Percentiles rank a stretch among this genome's conserved stretches.
Conservation (phyloP, 2,113 vertebrate species). For the Lepidothrix coronata region DNA sequence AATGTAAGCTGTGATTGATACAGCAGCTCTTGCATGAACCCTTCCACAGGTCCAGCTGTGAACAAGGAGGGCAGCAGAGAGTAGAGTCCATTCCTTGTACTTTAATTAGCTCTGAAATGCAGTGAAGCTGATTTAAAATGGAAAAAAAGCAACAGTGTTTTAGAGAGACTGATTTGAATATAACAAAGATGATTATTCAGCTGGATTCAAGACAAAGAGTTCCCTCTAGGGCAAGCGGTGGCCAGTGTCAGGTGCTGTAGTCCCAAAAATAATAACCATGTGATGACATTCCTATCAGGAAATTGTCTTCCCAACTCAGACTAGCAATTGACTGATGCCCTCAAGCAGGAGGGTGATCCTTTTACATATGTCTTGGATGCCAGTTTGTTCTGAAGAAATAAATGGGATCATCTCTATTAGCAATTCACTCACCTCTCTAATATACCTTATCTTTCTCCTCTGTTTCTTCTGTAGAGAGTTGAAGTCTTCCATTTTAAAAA, state of each 20-base stretch:
- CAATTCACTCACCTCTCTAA: not conserved
- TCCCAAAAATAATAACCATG: not conserved
- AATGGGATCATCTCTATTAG: not conserved
- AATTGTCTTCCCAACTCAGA: not conserved
- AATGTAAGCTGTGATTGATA: not conserved
- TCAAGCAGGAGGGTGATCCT: not conserved
- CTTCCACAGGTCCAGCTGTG: not conserved
- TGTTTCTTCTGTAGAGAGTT: not conserved
- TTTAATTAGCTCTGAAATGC: constrained; percentile 2
- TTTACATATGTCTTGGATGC: not conserved
- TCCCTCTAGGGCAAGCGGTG: not conserved
- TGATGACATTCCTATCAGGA: not conserved
- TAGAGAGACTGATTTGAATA: not conserved
- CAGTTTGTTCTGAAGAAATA: not conserved
- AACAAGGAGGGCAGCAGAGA: not conserved
- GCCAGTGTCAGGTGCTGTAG: not conserved
- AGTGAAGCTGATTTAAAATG: not conserved
- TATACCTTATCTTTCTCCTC: not conserved
- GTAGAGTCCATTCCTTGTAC: not conserved
- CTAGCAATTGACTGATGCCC: not conserved
- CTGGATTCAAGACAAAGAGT: not conserved
- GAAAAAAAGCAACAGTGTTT: not conserved
- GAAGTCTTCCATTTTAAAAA: not conserved
- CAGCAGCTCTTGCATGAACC: not conserved
- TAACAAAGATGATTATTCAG: not conserved